phyloP scores from a whole-genome alignment of 2,888 invertebrate species.

The Diogma glabrata region DNA sequence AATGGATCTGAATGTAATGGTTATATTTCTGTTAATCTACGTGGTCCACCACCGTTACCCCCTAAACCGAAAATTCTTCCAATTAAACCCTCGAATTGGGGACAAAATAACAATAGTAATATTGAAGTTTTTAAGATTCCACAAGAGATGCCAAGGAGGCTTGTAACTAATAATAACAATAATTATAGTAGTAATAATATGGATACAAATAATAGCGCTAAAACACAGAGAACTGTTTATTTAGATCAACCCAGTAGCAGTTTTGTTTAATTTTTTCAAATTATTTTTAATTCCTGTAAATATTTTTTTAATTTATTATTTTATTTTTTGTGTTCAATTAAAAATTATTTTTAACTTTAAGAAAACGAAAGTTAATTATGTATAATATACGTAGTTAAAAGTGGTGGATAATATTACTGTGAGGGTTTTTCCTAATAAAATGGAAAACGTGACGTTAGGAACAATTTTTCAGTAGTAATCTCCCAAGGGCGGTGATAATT shows the following conservation, averaged over 20 bases:
- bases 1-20: constrained; percentile 26
- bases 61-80: constrained; percentile 63
- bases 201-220: constrained; percentile 23
- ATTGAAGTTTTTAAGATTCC: constrained; percentile 21
- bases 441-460: too few relatives aligned
- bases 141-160: constrained; percentile 25
- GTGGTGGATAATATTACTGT: too few relatives aligned
- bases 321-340: too few relatives aligned
- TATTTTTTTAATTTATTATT: neutral
- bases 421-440: too few relatives aligned
- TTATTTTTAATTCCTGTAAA: neutral
- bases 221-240: constrained; percentile 37
- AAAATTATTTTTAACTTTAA: too few relatives aligned
- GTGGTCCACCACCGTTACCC: constrained; percentile 55
- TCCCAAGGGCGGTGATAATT: too few relatives aligned
- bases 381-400: too few relatives aligned
- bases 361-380: too few relatives aligned
- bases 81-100: constrained; percentile 50
- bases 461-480: too few relatives aligned
- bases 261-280: constrained; percentile 40
- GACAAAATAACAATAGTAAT: constrained; percentile 18
- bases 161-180: constrained; percentile 19
- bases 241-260: constrained; percentile 52
- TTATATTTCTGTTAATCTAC: constrained; percentile 16
- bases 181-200: too few relatives aligned